Evolutionary conservation across 2,113 vertebrate genomes (phyloP), one percentile per base, ranked within the genome.

Genomic region (Cavia aperea): DNA sequence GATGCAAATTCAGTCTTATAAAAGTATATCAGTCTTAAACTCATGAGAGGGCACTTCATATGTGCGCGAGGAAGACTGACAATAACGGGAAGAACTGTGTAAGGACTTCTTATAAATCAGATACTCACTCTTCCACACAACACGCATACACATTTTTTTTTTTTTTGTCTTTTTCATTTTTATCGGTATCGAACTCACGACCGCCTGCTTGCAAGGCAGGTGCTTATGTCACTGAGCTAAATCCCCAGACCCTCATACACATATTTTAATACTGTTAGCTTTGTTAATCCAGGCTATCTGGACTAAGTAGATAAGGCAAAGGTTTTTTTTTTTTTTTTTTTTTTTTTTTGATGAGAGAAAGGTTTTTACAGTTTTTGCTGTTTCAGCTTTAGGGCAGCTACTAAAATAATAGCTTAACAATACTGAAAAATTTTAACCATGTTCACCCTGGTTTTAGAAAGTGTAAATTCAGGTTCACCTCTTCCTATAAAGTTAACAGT

Each of bases 1-100:
- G 97, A 97, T 95, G 85, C 95, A 97, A 95, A 97, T 97, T 97
- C 73, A 96, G 92, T 97, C 96, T 97, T 98, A 98, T 97, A 98
- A 98, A 98, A 98, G 98, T 98, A 98, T 97, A 98, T 97, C 97
- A 96, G 93, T 97, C 97, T 98, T 98, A 95, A 60, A 96, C 94
- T 96, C 95, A 96, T 26, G 96, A 91, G 93, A 97, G 97, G 96
- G 98, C 95, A 97, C 96, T 19, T 98, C 92, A 97, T 97, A 96
- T 92, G 97, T 97, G 97, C 96, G 97, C 23, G 2, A 95, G 89
- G 94, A 96, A 97, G 97, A 97, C 83, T 78, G 96, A 96, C 94
- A 95, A 96, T 96, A 97, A 96, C 97, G 93, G 96, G 18, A 96
- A 97, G 90, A 49, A 96, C 96, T 94, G 95, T 97, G 97, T 96